A percentile compares a stretch with the other conserved stretches of the same genome.
Evolutionary conservation across 2,113 vertebrate genomes (phyloP).

Genomic region (Tupaia chinensis): DNA sequence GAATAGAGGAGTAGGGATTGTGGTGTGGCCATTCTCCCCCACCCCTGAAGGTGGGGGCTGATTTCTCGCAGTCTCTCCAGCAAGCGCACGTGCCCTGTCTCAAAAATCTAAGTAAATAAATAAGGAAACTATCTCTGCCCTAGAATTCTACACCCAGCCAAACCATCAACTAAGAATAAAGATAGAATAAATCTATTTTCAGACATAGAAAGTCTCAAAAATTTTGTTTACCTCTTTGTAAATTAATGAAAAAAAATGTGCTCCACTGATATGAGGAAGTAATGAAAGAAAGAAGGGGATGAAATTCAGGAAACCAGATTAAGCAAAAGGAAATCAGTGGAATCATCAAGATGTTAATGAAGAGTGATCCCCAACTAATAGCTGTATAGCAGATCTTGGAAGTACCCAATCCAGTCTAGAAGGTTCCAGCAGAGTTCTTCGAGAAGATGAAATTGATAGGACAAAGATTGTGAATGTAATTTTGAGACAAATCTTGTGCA

Average conservation of each 20-base stretch:
- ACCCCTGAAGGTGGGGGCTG: too few relatives aligned
- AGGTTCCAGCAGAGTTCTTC: not conserved
- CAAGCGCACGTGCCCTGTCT: too few relatives aligned
- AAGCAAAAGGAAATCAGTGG: not conserved
- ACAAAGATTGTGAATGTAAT: not conserved
- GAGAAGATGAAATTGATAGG: not conserved
- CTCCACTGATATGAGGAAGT: not conserved
- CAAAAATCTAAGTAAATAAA: too few relatives aligned
- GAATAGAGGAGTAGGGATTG: too few relatives aligned
- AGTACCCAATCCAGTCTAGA: not conserved
- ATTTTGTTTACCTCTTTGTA: not conserved
- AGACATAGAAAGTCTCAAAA: not conserved
- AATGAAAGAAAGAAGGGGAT: not conserved
- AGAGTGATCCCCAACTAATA: not conserved
- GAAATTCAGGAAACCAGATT: not conserved
- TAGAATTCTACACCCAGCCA: slow-evolving; percentile 35
- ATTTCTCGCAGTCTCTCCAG: too few relatives aligned
- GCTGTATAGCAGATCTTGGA: not conserved
- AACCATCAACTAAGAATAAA: not conserved
- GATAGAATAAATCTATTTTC: slow-evolving; percentile 26
- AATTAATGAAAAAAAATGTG: not conserved
- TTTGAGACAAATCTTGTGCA: slow-evolving; percentile 28
- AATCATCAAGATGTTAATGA: not conserved
- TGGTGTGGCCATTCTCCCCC: too few relatives aligned
- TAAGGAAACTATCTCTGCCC: not conserved